A percentile compares a stretch with the other conserved stretches of the same genome.
phyloP scores from a whole-genome alignment of 2,888 invertebrate species.

The Dicyrtomina minuta region DNA sequence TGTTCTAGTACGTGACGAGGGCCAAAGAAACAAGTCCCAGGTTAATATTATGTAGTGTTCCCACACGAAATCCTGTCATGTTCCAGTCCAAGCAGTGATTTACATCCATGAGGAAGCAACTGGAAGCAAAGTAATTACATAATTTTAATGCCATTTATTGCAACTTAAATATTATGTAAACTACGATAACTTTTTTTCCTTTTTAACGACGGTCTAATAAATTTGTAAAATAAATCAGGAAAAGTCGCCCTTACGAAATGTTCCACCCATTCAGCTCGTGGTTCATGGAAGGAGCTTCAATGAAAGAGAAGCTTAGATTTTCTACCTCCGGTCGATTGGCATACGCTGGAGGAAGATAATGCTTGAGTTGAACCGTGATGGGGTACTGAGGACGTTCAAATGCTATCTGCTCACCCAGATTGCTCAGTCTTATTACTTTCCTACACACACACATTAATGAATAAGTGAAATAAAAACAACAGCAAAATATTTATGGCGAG shows the following conservation, averaged over 20 bases:
- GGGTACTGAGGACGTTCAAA: slow-evolving; percentile 5
- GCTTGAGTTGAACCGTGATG: background rate
- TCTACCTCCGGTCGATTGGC: background rate
- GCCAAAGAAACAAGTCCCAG: slow-evolving; percentile 10
- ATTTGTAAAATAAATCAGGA: background rate
- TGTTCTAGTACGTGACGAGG: background rate
- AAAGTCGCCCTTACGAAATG: slow-evolving; percentile 1
- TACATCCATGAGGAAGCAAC: slow-evolving; percentile 18
- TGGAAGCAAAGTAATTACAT: slow-evolving; percentile 8
- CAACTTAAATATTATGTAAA: background rate
- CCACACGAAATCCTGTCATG: slow-evolving; percentile 5
- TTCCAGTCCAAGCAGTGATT: slow-evolving; percentile 22
- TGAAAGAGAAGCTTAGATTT: slow-evolving; percentile 44
- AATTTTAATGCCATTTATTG: background rate
- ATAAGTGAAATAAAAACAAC: background rate
- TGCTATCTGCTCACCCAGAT: slow-evolving; percentile 15
- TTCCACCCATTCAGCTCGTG: slow-evolving; percentile 6
- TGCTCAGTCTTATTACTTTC: slow-evolving; percentile 24
- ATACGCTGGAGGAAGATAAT: slow-evolving; percentile 4
- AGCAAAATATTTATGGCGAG: no score
- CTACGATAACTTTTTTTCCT: background rate
- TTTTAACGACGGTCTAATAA: background rate
- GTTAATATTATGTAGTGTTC: background rate
- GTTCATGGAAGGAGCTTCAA: slow-evolving; percentile 45
- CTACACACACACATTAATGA: no score